phyloP scores from a whole-genome alignment of 2,113 vertebrate genomes.

The Podarcis raffonei region DNA sequence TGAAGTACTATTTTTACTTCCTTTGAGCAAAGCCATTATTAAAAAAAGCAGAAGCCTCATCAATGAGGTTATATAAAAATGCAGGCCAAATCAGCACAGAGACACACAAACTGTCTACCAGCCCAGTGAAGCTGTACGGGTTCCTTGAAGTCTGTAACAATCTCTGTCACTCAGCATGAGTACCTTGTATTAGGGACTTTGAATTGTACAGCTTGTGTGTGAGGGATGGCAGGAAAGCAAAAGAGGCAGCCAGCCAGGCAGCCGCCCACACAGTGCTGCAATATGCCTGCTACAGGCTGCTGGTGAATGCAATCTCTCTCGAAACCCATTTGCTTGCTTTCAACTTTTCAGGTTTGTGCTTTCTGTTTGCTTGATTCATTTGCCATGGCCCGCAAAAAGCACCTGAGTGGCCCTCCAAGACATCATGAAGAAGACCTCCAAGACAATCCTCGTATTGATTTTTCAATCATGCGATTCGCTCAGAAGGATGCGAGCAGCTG shows the following conservation, averaged over 20 bases:
- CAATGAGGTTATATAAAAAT: conserved; percentile 25
- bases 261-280: conserved; percentile 58
- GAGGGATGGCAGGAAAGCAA: conserved; percentile 35
- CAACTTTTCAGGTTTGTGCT: conserved; percentile 40
- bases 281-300: conserved; percentile 41
- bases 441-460: conserved; percentile 1
- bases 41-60: conserved; percentile 35
- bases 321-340: conserved; percentile 27
- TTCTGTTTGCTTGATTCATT: background rate
- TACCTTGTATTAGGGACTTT: background rate
- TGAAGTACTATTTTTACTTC: conserved; percentile 22
- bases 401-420: background rate
- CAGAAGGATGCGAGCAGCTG: background rate
- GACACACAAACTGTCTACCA: conserved; percentile 27
- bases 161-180: conserved; percentile 4
- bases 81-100: conserved; percentile 10
- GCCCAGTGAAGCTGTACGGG: background rate
- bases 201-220: background rate
- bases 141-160: background rate
- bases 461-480: background rate
- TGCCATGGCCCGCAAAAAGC: background rate
- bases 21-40: conserved; percentile 6
- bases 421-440: background rate
- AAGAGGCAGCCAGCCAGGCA: conserved; percentile 43
- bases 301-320: conserved; percentile 25